Evolutionary conservation across 1,140 invertebrate species (phyloP), one percentile per base, ranked within the genome.

Genomic region (Popillia japonica): DNA sequence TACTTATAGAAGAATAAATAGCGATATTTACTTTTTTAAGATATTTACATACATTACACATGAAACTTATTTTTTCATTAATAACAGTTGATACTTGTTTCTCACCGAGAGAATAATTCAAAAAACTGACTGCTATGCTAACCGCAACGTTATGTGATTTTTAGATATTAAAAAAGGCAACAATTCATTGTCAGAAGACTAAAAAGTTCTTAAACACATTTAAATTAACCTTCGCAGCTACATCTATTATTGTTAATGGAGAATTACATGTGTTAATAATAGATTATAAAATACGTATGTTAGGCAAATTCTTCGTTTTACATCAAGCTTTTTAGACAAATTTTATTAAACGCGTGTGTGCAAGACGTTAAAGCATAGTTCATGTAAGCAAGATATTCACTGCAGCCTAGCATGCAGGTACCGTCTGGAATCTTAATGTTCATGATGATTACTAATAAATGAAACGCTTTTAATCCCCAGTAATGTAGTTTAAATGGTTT

Each of bases 401-500:
- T 20, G 61, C 22, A 22, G 27, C 20, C 7, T 68, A 17, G 48
- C 22, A 22, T 68, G 20, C 61, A 7, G 17, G 8, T 68, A 34
- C 20, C 17, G 61, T 22, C 27, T 20, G 61, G 61, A 11, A 68
- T 68, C 61, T 68, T 68, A 68, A 68, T 68, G 61, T 20, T 14
- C 22, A 23, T 22, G 22, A 17, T 68, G 61, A 68, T 68, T 68
- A 68, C 61, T 68, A 22, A 68, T 68, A 23, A 68, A 68, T 68
- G 61, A 17, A 68, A 68, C 61, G 17, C 61, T 68, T 68, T 68
- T 68, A 23, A 68, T 68, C 61, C 14, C 0, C 61, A 34, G 17
- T 68, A 68, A 68, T 68, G 61, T 22, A 68, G 61, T 68, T 68
- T 68, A 68, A 68, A 68, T 68, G 61, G 20, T 68, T 68, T 20